A percentile compares a stretch with the other conserved stretches of the same genome.
phyloP scores from a whole-genome alignment of 2,797 vertebrate species.

The Loris lydekkerianus region DNA sequence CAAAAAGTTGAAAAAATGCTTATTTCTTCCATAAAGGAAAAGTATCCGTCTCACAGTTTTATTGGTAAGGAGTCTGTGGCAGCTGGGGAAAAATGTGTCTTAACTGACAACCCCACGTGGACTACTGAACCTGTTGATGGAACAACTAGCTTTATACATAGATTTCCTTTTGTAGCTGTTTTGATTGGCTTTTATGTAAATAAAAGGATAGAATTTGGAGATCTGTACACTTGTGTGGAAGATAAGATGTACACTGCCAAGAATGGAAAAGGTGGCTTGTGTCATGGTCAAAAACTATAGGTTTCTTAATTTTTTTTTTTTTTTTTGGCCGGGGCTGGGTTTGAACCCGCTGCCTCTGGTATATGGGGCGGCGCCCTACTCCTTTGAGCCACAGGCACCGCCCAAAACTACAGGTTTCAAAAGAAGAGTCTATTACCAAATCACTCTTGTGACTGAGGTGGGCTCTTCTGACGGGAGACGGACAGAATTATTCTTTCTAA shows the following conservation, averaged over 20 bases:
- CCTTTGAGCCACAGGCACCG: too few species aligned
- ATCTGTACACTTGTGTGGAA: constrained; percentile 97
- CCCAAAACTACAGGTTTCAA: constrained; percentile 92
- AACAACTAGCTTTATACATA: constrained; percentile 97
- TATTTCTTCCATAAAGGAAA: constrained; percentile 93
- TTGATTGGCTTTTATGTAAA: constrained; percentile 96
- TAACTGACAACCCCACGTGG: constrained; percentile 96
- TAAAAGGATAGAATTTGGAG: constrained; percentile 96
- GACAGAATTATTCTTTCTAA: constrained; percentile 93
- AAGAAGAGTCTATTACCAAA: constrained; percentile 96
- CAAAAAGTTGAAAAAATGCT: constrained; percentile 96
- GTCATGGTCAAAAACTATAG: constrained; percentile 93
- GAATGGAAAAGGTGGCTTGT: constrained; percentile 95
- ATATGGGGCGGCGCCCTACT: too few species aligned
- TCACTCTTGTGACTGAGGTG: constrained; percentile 95
- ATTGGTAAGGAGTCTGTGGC: constrained; percentile 99
- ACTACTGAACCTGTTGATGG: constrained; percentile 98
- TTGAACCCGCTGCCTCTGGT: too few species aligned
- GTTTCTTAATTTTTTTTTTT: constrained; percentile 87
- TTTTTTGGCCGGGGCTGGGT: too few species aligned
- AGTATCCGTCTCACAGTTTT: constrained; percentile 96
- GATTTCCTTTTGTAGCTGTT: constrained; percentile 96
- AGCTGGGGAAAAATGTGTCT: constrained; percentile 91
- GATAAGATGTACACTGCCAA: constrained; percentile 97
- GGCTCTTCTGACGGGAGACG: constrained; percentile 92